Conservation (phyloP, 2,888 invertebrate genomes). For the Tuta absoluta region DNA sequence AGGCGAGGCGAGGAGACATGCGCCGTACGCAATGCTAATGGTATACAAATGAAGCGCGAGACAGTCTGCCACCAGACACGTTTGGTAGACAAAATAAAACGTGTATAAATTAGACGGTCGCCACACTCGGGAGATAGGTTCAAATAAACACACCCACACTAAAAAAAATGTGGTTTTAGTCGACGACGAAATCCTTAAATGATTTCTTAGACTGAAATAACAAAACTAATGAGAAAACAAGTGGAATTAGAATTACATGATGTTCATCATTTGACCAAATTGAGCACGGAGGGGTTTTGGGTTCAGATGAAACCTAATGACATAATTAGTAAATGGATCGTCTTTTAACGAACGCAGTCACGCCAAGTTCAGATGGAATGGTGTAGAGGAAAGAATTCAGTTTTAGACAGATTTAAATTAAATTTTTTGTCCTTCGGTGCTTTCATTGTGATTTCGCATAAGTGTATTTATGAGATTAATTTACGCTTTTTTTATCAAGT, state of each 20-base stretch:
- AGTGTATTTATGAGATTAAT: too few species aligned
- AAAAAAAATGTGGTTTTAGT: too few species aligned
- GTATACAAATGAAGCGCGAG: conserved; percentile 59
- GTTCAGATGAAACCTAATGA: conserved; percentile 32
- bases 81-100: conserved; percentile 26
- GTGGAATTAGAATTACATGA: too few species aligned
- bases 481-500: too few species aligned
- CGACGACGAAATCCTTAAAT: too few species aligned
- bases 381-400: conserved; percentile 5
- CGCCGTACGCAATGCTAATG: conserved; percentile 51
- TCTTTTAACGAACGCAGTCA: conserved; percentile 37
- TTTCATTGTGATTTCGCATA: too few species aligned
- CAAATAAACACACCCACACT: not conserved
- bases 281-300: conserved; percentile 13
- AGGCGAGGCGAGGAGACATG: conserved; percentile 36
- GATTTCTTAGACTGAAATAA: too few species aligned
- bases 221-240: too few species aligned
- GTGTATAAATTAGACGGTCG: conserved; percentile 7
- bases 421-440: too few species aligned
- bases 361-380: conserved; percentile 30
- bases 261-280: not conserved
- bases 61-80: conserved; percentile 34
- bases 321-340: conserved; percentile 35
- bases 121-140: not conserved
- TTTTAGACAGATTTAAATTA: not conserved